Percentiles rank a stretch among this genome's conserved stretches.
These are phyloP conservation scores for Sakesphorus luctuosus DNA, from an alignment of 2,113 vertebrate genomes.

Conservation along the genomic window DNA sequence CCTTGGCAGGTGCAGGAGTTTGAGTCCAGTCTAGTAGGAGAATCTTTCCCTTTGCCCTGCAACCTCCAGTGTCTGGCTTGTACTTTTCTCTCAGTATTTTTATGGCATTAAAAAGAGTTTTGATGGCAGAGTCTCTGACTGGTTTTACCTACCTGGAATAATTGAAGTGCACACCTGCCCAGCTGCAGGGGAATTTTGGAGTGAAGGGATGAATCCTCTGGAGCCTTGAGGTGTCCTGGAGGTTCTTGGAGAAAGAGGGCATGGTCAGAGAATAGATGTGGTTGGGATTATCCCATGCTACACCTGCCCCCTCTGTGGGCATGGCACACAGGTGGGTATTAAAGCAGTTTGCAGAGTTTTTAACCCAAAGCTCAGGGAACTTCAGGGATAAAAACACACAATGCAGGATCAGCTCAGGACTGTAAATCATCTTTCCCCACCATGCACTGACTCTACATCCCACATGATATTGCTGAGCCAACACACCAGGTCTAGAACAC, in stretches of 20 bases:
- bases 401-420: neutral
- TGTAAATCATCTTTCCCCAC: neutral
- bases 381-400: neutral
- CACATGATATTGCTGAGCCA: neutral
- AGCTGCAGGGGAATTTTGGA: neutral
- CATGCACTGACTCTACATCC: neutral
- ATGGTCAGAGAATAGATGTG: neutral
- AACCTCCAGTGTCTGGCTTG: too few relatives aligned
- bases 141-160: neutral
- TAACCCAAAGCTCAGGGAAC: neutral
- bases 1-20: neutral
- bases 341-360: neutral
- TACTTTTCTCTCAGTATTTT: neutral
- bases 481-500: rapidly evolving
- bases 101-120: neutral
- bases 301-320: neutral
- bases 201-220: neutral
- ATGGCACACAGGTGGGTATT: neutral
- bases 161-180: neutral
- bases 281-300: neutral
- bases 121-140: neutral
- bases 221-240: neutral
- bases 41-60: neutral
- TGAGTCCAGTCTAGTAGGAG: neutral
- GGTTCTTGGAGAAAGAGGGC: neutral